Evolutionary conservation across 2,113 vertebrate species (phyloP), one percentile per base, ranked within the genome.

Genomic region (Larimichthys polyactis): DNA sequence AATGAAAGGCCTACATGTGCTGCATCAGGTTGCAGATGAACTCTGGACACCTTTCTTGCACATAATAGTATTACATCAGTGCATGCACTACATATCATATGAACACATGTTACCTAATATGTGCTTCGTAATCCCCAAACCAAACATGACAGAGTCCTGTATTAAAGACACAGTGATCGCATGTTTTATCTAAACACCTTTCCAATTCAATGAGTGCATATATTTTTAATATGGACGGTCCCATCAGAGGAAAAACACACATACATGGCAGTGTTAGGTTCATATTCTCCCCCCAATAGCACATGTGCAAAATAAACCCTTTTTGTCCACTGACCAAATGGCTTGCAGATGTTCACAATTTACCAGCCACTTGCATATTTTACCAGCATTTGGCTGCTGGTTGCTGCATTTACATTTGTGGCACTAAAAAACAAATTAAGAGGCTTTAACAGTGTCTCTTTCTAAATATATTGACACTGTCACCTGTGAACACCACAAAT

Each of bases 21-120:
- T 58, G 77, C 29, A 74, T 86, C 57, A 75, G 64, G 60, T 75
- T 84, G 27, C 29, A 79, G 49, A 29, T 76, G 57, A 52, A 60
- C 40, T 43, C 74, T 14, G 11, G 19, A 75, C 59, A 58, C 68
- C 58, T 59, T 75, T 81, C 11, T 80, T 55, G 49, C 51, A 69
- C 11, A 75, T 29, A 71, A 29, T 29, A 55, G 40, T 15, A 57
- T 79, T 78, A 54, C 60, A 78, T 64, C 48, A 66, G 32, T 64
- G 52, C 59, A 77, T 27, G 48, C 77, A 78, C 74, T 81, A 17
- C 52, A 77, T 77, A 60, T 71, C 22, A 29, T 66, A 15, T 75
- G 4, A 74, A 79, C 57, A 51, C 48, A 71, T 68, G 36, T 71
- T 75, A 57, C 22, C 44, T 48, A 58, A 75, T 11, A 72, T 36